A percentile compares a stretch with the other conserved stretches of the same genome.
Evolutionary conservation across 2,888 invertebrate species (phyloP).

Genomic region (Gasteruption jaculator): DNA sequence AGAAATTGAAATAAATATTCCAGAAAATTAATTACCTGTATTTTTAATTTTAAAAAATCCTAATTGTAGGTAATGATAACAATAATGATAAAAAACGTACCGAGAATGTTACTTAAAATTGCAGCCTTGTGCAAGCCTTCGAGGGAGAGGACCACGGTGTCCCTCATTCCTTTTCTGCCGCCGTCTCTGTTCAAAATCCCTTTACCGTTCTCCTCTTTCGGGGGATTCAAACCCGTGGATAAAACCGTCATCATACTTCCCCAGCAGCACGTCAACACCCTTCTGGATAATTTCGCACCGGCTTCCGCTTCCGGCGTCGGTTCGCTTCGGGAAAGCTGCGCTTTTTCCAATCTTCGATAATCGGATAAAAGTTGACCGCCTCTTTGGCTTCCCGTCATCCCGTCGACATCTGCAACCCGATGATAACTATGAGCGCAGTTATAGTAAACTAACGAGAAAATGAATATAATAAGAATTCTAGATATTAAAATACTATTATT

Average conservation of each 20-base stretch:
- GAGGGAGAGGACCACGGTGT: constrained; percentile 81
- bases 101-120: constrained; percentile 80
- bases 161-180: constrained; percentile 59
- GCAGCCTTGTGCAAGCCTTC: constrained; percentile 92
- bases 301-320: constrained; percentile 71
- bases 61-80: neutral
- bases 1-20: no score
- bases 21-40: constrained; percentile 1
- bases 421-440: neutral
- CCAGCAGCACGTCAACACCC: constrained; percentile 88
- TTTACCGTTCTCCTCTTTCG: constrained; percentile 44
- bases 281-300: constrained; percentile 70
- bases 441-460: no score
- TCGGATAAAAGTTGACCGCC: constrained; percentile 78
- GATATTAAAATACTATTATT: constrained; percentile 1
- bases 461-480: no score
- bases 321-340: constrained; percentile 64
- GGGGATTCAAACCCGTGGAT: constrained; percentile 59
- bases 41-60: constrained; percentile 2
- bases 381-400: constrained; percentile 66
- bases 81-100: constrained; percentile 40
- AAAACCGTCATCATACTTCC: constrained; percentile 84
- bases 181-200: constrained; percentile 42
- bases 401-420: constrained; percentile 69
- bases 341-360: constrained; percentile 79